Base-by-base conservation (phyloP, 2,113 vertebrate species). In the Centropristis striata region DNA sequence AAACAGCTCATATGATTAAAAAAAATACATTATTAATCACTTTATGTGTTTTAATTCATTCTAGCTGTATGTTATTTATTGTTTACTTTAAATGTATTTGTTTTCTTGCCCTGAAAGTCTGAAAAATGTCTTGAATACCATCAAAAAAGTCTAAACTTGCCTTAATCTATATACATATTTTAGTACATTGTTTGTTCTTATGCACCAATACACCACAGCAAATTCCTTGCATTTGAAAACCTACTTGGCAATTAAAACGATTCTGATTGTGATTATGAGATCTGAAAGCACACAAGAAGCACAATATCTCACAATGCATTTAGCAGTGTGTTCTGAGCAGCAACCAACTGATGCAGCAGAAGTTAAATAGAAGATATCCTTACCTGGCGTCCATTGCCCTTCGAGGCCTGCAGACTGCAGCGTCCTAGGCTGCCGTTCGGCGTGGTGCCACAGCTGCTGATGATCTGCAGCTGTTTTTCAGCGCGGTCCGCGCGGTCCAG, bases 391-490 rank as follows among this genome's bases (percentile, higher is more conserved):
- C 96, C 89, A 0, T 90, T 88, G 55, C 91, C 95, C 90, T 97
- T 97, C 20, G 92, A 83, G 3, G 92, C 96, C 0, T 97, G 96
- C 1, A 97, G 95, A 42, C 96, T 97, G 27, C 96, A 96, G 39
- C 96, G 95, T 0, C 97, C 96, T 92, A 99, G 94, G 91, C 98
- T 99, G 90, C 98, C 96, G 0, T 98, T 99, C 0, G 98, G 98
- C 0, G 97, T 98, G 67, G 97, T 98, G 32, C 96, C 97, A 0
- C 97, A 99, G 92, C 98, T 98, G 90, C 97, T 99, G 95, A 99
- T 99, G 93, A 98, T 98, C 95, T 98, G 98, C 12, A 99, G 96
- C 94, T 99, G 98, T 74, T 98, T 97, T 78, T 99, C 98, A 0
- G 98, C 98, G 0, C 98, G 96, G 92, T 99, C 98, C 0, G 98